These are phyloP conservation scores for Orthosia incerta DNA, from an alignment of 2,888 invertebrate species.

Conservation along the genomic window DNA sequence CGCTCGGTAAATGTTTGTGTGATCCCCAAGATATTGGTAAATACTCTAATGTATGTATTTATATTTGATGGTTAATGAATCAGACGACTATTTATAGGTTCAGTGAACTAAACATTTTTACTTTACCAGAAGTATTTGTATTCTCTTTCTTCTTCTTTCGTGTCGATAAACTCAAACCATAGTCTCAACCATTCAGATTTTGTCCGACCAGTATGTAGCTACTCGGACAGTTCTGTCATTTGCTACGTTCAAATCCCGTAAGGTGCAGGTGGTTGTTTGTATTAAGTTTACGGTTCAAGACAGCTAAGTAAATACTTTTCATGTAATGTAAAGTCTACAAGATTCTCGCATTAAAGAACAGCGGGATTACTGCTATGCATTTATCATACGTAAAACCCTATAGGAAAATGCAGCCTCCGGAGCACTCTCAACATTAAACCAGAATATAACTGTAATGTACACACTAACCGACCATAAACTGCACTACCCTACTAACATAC, in stretches of 20 bases:
- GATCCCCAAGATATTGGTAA: constrained; percentile 23
- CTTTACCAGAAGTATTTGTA: background rate
- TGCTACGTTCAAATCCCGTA: too few relatives aligned
- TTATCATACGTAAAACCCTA: background rate
- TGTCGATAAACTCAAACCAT: too few relatives aligned
- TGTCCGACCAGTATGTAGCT: too few relatives aligned
- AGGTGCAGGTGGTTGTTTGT: too few relatives aligned
- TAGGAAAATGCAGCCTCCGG: constrained; percentile 1
- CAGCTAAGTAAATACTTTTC: background rate
- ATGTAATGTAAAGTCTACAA: background rate
- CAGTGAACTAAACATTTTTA: background rate
- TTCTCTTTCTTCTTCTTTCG: too few relatives aligned
- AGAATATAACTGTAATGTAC: constrained; percentile 30
- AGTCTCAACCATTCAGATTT: too few relatives aligned
- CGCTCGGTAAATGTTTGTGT: constrained; percentile 16
- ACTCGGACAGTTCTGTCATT: too few relatives aligned
- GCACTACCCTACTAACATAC: constrained; percentile 32
- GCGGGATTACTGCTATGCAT: background rate
- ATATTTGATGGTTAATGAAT: constrained; percentile 26
- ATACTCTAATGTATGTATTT: background rate
- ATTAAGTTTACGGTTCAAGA: background rate
- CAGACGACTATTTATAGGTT: background rate
- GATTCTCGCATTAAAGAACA: background rate
- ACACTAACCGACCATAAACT: background rate
- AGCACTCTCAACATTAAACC: too few relatives aligned